phyloP scores from a whole-genome alignment of 2,113 vertebrate genomes.

The Progne subis region DNA sequence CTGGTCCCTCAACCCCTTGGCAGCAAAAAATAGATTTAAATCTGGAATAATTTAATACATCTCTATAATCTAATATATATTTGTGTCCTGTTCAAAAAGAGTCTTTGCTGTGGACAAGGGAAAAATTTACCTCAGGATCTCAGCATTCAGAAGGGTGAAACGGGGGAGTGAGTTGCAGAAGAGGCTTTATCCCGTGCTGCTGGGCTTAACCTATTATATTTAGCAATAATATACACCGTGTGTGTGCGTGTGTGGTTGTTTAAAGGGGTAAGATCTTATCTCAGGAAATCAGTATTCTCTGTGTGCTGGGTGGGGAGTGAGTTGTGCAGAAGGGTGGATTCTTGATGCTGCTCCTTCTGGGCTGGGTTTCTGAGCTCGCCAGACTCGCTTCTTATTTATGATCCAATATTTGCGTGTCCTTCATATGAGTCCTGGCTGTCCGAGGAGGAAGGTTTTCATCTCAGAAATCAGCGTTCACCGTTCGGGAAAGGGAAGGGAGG shows the following conservation, averaged over 20 bases:
- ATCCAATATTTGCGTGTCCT: slow-evolving; percentile 63
- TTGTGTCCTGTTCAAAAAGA: slow-evolving; percentile 70
- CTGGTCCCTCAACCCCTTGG: slow-evolving; percentile 77
- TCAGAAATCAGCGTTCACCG: slow-evolving; percentile 62
- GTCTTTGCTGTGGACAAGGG: slow-evolving; percentile 67
- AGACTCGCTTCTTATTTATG: slow-evolving; percentile 66
- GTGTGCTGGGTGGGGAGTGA: slow-evolving; percentile 54
- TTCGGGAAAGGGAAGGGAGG: slow-evolving; percentile 31
- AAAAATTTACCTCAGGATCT: slow-evolving; percentile 65
- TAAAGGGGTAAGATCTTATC: slow-evolving; percentile 62
- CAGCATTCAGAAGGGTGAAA: slow-evolving; percentile 63
- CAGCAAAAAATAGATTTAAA: slow-evolving; percentile 78
- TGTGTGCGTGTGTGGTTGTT: slow-evolving; percentile 19
- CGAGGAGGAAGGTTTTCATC: slow-evolving; percentile 61
- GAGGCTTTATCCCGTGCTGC: slow-evolving; percentile 58
- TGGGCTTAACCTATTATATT: slow-evolving; percentile 61
- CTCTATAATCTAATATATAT: slow-evolving; percentile 83
- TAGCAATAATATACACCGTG: slow-evolving; percentile 29
- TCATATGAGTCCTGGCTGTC: slow-evolving; percentile 59
- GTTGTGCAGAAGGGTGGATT: slow-evolving; percentile 70
- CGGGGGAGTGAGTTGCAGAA: slow-evolving; percentile 28
- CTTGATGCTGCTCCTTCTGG: slow-evolving; percentile 67
- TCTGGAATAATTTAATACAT: slow-evolving; percentile 85
- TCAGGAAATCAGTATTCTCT: slow-evolving; percentile 69
- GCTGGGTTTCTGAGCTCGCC: slow-evolving; percentile 65